Evolutionary conservation across 2,888 invertebrate genomes (phyloP).

Genomic region (Diadegma fenestrale): DNA sequence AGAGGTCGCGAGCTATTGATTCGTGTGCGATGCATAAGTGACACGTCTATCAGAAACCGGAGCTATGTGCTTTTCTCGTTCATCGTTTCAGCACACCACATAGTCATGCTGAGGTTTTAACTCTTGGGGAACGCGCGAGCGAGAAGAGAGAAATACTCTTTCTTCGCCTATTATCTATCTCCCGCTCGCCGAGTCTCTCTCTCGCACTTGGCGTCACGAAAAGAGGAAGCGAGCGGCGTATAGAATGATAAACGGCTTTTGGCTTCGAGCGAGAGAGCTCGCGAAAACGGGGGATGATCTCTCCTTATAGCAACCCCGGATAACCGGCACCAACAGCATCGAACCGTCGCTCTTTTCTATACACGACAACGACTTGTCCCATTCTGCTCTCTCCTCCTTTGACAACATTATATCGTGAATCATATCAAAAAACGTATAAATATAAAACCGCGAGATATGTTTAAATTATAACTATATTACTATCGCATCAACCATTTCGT

Average conservation of each 20-base stretch:
- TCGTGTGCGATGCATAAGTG: constrained; percentile 83
- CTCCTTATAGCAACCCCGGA: constrained; percentile 90
- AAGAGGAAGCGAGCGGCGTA: constrained; percentile 68
- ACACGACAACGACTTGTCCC: constrained; percentile 94
- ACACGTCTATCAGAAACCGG: constrained; percentile 84
- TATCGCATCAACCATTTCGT: not conserved
- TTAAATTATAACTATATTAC: constrained; percentile 27
- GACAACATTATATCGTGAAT: constrained; percentile 63
- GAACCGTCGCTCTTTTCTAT: constrained; percentile 78
- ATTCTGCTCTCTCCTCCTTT: constrained; percentile 86
- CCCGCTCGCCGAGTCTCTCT: not conserved
- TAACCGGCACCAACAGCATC: constrained; percentile 66
- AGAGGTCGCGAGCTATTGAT: constrained; percentile 79
- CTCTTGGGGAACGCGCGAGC: constrained; percentile 79
- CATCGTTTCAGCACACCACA: constrained; percentile 71
- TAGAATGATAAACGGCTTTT: constrained; percentile 84
- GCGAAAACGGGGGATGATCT: constrained; percentile 87
- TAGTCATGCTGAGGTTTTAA: constrained; percentile 85
- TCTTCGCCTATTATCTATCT: constrained; percentile 23
- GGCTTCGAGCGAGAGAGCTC: constrained; percentile 93
- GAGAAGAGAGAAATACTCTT: constrained; percentile 51
- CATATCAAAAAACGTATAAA: constrained; percentile 47
- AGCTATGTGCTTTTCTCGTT: constrained; percentile 63
- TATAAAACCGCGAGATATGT: constrained; percentile 23
- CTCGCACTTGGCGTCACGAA: constrained; percentile 9